A percentile compares a stretch with the other conserved stretches of the same genome.
phyloP scores from a whole-genome alignment of 2,888 invertebrate species.

The Aleiodes testaceus region DNA sequence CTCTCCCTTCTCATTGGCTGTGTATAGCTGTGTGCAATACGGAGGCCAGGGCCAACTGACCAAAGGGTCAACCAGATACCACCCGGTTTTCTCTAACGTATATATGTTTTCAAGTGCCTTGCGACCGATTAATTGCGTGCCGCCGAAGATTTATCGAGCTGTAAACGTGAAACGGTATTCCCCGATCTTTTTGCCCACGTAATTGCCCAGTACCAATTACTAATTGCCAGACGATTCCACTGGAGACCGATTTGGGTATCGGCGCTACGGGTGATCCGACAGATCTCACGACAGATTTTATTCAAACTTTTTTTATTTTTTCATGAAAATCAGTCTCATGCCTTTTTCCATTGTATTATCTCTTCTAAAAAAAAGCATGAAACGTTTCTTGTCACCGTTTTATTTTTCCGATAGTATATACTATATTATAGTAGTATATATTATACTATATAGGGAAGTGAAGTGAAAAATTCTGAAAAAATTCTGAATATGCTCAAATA shows the following conservation, averaged over 20 bases:
- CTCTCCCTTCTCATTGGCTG: neutral
- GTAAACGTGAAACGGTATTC: constrained; percentile 60
- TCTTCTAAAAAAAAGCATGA: too few relatives aligned
- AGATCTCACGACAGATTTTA: neutral
- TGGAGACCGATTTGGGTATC: constrained; percentile 51
- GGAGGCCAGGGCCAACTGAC: constrained; percentile 57
- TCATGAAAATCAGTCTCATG: too few relatives aligned
- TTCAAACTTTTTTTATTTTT: too few relatives aligned
- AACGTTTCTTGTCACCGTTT: too few relatives aligned
- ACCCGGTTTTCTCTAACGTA: constrained; percentile 41
- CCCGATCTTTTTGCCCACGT: constrained; percentile 56
- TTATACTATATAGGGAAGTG: too few relatives aligned
- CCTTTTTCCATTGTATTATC: too few relatives aligned
- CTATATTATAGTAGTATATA: too few relatives aligned
- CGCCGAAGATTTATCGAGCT: constrained; percentile 65
- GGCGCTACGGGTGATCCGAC: constrained; percentile 46
- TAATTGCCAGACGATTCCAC: constrained; percentile 56
- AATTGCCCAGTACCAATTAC: constrained; percentile 61
- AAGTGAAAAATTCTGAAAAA: too few relatives aligned
- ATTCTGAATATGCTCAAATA: too few relatives aligned
- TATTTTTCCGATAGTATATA: too few relatives aligned
- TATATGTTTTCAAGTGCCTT: constrained; percentile 54
- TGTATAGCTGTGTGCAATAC: constrained; percentile 42
- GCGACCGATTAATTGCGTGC: constrained; percentile 67
- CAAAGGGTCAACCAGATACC: constrained; percentile 66